Percentiles rank a stretch among this genome's conserved stretches.
Conservation (phyloP, 2,113 vertebrate species). For the Crypturellus undulatus region DNA sequence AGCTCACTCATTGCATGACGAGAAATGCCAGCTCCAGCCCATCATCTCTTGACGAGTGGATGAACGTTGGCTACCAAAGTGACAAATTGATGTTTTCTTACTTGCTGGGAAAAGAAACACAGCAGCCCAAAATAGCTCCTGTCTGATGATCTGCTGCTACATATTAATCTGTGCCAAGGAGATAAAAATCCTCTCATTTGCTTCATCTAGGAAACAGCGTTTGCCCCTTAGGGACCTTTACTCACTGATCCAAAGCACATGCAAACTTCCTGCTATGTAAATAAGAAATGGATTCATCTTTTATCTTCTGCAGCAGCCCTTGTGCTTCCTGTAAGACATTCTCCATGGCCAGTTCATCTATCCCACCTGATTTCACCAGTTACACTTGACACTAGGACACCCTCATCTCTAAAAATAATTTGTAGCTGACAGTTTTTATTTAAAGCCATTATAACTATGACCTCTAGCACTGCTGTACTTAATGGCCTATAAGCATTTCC, state of each 20-base stretch:
- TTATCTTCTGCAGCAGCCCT: not conserved
- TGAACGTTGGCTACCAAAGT: not conserved
- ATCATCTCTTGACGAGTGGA: not conserved
- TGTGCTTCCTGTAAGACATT: not conserved
- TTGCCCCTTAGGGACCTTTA: not conserved
- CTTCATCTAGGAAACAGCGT: constrained; percentile 24
- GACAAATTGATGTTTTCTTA: not conserved
- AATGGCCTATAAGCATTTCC: constrained; percentile 67
- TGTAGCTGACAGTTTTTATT: constrained; percentile 62
- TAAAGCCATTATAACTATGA: constrained; percentile 48
- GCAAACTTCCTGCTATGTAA: not conserved
- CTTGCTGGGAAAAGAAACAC: constrained; percentile 2
- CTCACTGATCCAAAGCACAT: not conserved
- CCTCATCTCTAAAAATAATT: constrained; percentile 61
- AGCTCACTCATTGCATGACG: no score
- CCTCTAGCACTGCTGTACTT: constrained; percentile 53
- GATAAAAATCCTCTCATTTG: constrained; percentile 33
- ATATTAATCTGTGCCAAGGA: constrained; percentile 18
- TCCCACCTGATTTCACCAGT: constrained; percentile 41
- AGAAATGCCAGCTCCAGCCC: not conserved
- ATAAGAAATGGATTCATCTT: not conserved
- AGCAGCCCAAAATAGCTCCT: constrained; percentile 39
- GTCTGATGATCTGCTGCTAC: constrained; percentile 41
- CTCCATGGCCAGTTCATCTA: constrained; percentile 13
- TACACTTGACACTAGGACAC: constrained; percentile 33